Evolutionary conservation across 2,888 invertebrate genomes (phyloP).

Genomic region (Synanthedon formicaeformis): DNA sequence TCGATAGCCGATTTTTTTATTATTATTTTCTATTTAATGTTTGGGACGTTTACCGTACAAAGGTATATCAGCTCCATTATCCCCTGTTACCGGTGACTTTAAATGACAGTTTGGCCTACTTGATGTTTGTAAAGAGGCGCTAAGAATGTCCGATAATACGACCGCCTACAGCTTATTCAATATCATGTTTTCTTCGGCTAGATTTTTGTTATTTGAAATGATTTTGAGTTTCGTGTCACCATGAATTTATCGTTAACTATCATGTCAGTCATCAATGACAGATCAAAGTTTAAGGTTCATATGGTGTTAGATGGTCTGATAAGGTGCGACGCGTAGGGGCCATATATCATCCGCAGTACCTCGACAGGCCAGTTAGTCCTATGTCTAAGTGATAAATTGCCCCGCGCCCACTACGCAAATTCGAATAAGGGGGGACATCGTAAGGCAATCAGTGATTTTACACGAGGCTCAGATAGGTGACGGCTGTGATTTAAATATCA

Average conservation of each 20-base stretch:
- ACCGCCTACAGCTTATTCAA: no score
- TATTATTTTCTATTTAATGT: no score
- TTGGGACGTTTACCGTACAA: no score
- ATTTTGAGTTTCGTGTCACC: no score
- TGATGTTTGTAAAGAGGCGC: no score
- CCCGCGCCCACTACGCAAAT: constrained; percentile 55
- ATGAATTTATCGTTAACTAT: not conserved
- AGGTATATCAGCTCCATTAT: no score
- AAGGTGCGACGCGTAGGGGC: constrained; percentile 22
- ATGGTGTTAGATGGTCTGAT: constrained; percentile 17
- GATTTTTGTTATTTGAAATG: no score
- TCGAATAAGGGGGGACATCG: constrained; percentile 58
- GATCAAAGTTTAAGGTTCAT: constrained; percentile 26
- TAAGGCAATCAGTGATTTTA: constrained; percentile 55
- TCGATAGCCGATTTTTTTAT: no score
- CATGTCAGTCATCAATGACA: constrained; percentile 4
- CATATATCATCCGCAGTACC: constrained; percentile 45
- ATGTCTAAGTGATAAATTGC: constrained; percentile 69
- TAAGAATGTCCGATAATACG: no score
- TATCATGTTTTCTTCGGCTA: no score
- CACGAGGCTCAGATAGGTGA: constrained; percentile 55
- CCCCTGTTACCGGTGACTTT: no score
- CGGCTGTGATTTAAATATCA: constrained; percentile 30
- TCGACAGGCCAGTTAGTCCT: constrained; percentile 46
- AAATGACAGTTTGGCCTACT: no score